These are phyloP conservation scores for Mus spicilegus DNA, from an alignment of 2,113 vertebrate species.

Conservation along the genomic window DNA sequence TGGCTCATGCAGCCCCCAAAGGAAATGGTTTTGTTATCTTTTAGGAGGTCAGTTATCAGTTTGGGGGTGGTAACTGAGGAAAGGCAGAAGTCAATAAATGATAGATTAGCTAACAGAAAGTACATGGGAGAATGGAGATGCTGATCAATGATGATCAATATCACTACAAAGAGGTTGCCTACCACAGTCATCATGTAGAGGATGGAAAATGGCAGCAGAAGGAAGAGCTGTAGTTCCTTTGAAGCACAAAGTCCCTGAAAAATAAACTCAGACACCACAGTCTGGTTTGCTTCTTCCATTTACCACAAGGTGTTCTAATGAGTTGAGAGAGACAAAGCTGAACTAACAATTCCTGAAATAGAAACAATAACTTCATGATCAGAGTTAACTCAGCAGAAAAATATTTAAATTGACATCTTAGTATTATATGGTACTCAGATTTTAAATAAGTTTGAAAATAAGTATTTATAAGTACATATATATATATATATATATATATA, in stretches of 20 bases:
- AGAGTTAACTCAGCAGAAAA: neutral
- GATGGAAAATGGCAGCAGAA: constrained; percentile 43
- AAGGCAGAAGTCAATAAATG: constrained; percentile 4
- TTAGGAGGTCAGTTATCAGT: neutral
- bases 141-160: constrained; percentile 39
- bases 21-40: constrained; percentile 7
- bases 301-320: neutral
- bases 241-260: constrained; percentile 47
- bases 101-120: neutral
- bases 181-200: constrained; percentile 57
- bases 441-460: neutral
- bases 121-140: constrained; percentile 34
- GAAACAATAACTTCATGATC: neutral
- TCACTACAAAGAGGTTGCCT: constrained; percentile 51
- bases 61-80: neutral
- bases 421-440: neutral
- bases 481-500: no score
- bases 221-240: neutral
- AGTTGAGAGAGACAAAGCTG: neutral
- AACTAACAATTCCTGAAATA: neutral
- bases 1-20: constrained; percentile 67
- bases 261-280: constrained; percentile 61
- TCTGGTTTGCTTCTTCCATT: constrained; percentile 67
- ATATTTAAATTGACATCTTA: neutral
- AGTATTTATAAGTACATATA: neutral